These are phyloP conservation scores for Digitonthophagus gazella DNA, from an alignment of 2,888 invertebrate species.

Conservation along the genomic window DNA sequence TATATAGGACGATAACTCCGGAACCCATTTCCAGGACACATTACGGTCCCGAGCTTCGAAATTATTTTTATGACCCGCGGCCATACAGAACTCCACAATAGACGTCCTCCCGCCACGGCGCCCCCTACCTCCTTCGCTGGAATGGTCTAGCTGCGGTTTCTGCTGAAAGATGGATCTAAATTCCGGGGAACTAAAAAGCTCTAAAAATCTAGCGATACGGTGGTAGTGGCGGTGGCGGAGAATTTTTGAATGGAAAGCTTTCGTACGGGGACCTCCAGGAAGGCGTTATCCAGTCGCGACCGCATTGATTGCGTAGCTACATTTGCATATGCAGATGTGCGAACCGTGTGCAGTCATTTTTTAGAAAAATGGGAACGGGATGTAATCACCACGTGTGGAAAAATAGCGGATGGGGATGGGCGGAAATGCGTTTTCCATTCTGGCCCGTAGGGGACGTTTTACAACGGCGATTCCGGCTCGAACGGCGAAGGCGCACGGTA, in stretches of 20 bases:
- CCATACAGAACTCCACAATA: constrained; percentile 28
- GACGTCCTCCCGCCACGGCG: constrained; percentile 6
- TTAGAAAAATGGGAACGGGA: background rate
- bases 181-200: background rate
- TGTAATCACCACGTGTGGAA: background rate
- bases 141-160: background rate
- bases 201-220: background rate
- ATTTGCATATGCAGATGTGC: background rate
- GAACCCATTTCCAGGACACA: constrained; percentile 10
- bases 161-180: background rate
- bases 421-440: background rate
- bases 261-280: background rate
- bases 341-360: background rate
- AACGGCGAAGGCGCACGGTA: background rate
- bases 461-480: background rate
- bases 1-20: constrained; percentile 3
- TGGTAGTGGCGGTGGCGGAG: background rate
- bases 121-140: background rate
- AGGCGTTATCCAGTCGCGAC: background rate
- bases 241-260: constrained; percentile 6
- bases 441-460: background rate
- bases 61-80: constrained; percentile 32
- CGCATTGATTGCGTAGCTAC: background rate
- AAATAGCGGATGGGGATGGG: background rate
- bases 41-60: constrained; percentile 21